Conservation (phyloP, 35 echinoderm and acorn worm species). For the Amphiura filiformis region DNA sequence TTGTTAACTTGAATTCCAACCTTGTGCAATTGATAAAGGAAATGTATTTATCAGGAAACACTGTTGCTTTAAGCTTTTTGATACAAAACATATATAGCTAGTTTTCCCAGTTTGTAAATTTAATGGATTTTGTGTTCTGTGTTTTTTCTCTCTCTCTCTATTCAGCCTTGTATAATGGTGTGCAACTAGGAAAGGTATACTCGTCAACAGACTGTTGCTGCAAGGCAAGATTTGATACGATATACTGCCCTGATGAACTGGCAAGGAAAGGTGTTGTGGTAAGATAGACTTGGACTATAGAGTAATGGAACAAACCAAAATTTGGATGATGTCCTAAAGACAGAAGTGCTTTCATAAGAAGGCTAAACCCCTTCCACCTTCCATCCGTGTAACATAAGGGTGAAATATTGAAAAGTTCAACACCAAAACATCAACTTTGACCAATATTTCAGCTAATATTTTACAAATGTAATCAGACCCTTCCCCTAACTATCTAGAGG, state of each 20-base stretch:
- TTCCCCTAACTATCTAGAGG: no score
- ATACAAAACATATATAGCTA: no score
- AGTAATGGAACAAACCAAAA: no score
- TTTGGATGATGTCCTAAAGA: no score
- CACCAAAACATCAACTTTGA: background rate
- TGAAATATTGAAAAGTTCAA: background rate
- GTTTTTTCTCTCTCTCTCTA: constrained; percentile 14
- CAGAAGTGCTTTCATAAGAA: no score
- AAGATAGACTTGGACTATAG: constrained; percentile 2
- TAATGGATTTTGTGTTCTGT: background rate
- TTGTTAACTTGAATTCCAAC: no score
- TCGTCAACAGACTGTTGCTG: constrained; percentile 75
- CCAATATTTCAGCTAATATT: no score
- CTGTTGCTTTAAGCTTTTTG: no score
- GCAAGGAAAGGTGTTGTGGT: constrained; percentile 91
- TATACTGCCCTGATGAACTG: constrained; percentile 89
- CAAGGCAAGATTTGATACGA: constrained; percentile 71
- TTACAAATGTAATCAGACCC: no score
- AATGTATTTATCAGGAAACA: no score
- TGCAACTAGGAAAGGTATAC: constrained; percentile 56
- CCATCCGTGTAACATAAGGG: background rate
- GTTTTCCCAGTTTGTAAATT: no score
- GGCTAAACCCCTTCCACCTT: background rate
- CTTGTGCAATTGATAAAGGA: no score
- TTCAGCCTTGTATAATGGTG: constrained; percentile 75